phyloP scores from a whole-genome alignment of 2,113 vertebrate species.

The Muscicapa adusta region DNA sequence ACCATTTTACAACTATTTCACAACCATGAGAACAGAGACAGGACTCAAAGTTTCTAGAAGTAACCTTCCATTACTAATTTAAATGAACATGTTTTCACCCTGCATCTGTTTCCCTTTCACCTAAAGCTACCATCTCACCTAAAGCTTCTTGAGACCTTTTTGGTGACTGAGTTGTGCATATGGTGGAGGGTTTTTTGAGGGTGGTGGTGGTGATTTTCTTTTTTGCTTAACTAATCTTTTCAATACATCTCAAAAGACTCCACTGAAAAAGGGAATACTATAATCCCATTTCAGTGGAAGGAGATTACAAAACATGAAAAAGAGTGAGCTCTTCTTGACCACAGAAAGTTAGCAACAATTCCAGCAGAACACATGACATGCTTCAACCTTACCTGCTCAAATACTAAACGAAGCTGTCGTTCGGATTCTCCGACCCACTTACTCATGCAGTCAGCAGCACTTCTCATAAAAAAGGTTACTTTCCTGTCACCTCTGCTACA shows the following conservation, averaged over 20 bases:
- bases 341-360: neutral
- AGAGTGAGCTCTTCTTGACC: neutral
- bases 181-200: neutral
- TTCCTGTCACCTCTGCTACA: slow-evolving; percentile 85
- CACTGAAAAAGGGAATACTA: neutral
- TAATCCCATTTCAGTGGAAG: neutral
- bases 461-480: slow-evolving; percentile 94
- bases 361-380: accelerated
- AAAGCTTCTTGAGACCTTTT: neutral
- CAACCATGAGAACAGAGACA: neutral
- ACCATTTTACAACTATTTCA: neutral
- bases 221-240: neutral
- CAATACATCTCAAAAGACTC: neutral
- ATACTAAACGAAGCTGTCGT: slow-evolving; percentile 86
- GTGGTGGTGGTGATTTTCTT: neutral
- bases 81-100: neutral
- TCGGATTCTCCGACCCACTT: slow-evolving; percentile 97
- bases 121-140: neutral
- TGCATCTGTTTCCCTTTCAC: neutral
- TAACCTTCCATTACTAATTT: neutral
- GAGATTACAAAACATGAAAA: neutral
- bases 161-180: neutral
- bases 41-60: neutral
- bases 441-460: slow-evolving; percentile 91
- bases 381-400: slow-evolving; percentile 86